Conservation (phyloP, 2,797 vertebrate genomes). For the Neostethus bicornis region DNA sequence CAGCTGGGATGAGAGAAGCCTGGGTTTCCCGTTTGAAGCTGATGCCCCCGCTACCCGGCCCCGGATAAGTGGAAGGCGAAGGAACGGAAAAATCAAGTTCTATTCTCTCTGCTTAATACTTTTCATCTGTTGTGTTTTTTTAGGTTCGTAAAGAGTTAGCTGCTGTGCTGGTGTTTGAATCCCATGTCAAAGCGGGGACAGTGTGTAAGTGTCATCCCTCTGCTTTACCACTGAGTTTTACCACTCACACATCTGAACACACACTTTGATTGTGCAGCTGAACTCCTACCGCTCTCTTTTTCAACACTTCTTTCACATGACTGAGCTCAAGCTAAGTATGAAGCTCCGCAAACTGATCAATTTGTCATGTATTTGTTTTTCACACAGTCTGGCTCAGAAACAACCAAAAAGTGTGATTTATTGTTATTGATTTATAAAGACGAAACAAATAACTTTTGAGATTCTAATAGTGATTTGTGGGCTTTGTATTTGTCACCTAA, state of each 20-base stretch:
- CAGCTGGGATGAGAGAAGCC: too few species aligned
- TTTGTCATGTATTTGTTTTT: neutral
- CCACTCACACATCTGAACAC: constrained; percentile 9
- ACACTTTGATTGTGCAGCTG: constrained; percentile 16
- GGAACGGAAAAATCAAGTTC: too few species aligned
- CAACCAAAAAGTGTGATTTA: neutral
- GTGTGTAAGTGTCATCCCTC: constrained; percentile 85
- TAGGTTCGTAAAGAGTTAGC: constrained; percentile 95
- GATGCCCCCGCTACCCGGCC: too few species aligned
- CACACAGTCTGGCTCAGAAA: neutral
- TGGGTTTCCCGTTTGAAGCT: too few species aligned
- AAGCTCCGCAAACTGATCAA: constrained; percentile 1
- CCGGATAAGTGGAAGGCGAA: too few species aligned
- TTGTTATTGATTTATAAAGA: constrained; percentile 8
- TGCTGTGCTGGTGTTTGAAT: constrained; percentile 92
- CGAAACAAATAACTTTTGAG: too few species aligned
- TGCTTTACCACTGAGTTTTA: constrained; percentile 8
- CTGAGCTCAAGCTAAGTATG: neutral
- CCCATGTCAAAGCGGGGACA: constrained; percentile 90
- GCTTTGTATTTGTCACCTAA: too few species aligned
- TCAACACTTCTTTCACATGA: neutral
- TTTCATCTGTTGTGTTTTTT: constrained; percentile 16
- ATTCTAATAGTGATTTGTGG: too few species aligned
- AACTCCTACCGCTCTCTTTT: neutral
- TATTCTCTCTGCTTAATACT: neutral